Conservation (phyloP, 2,113 vertebrate genomes). For the Alces alces region DNA sequence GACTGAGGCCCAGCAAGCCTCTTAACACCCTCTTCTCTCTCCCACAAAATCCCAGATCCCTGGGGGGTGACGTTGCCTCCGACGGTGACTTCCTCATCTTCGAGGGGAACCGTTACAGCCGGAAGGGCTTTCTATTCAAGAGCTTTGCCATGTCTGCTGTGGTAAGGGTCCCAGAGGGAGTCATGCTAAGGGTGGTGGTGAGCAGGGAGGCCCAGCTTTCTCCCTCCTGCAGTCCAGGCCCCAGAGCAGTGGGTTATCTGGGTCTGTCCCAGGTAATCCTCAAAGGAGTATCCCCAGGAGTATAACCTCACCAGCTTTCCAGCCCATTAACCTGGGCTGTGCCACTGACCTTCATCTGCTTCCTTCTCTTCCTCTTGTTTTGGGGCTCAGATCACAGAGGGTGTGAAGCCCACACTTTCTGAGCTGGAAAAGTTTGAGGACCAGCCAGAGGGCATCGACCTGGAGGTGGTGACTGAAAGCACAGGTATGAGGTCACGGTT, state of each 20-base stretch:
- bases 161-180: slow-evolving; percentile 78
- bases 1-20: background rate
- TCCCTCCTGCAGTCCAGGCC: background rate
- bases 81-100: slow-evolving; percentile 98
- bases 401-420: slow-evolving; percentile 94
- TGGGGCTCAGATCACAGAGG: slow-evolving; percentile 90
- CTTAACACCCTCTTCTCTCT: background rate
- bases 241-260: background rate
- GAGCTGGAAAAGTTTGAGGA: slow-evolving; percentile 98
- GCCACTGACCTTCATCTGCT: background rate
- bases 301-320: background rate
- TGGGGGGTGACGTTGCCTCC: slow-evolving; percentile 93
- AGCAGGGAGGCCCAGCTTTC: background rate
- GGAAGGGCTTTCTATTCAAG: slow-evolving; percentile 98
- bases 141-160: slow-evolving; percentile 98
- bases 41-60: slow-evolving; percentile 81
- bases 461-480: slow-evolving; percentile 95
- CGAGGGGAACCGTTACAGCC: slow-evolving; percentile 95
- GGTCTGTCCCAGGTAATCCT: background rate
- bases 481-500: slow-evolving; percentile 79
- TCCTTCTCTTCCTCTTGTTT: background rate
- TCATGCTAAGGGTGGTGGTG: background rate
- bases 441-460: slow-evolving; percentile 95
- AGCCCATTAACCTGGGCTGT: background rate
- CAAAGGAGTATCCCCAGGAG: background rate